Evolutionary conservation across 2,888 invertebrate genomes (phyloP).

Genomic region (Polymixis lichenea): DNA sequence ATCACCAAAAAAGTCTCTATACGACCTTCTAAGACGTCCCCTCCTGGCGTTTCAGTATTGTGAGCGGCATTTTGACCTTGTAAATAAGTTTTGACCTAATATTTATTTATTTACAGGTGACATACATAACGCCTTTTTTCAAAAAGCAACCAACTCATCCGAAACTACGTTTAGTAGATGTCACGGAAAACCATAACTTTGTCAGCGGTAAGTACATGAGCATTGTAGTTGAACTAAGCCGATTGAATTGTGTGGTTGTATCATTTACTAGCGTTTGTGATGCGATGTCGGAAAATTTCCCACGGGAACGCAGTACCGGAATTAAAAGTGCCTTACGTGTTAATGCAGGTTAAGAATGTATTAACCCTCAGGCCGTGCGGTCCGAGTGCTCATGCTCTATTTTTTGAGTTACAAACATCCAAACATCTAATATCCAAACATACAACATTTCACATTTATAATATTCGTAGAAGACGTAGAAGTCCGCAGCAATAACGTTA

Average conservation of each 20-base stretch:
- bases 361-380: no score
- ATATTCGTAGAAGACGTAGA: no score
- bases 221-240: neutral
- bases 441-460: no score
- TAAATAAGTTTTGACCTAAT: neutral
- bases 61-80: no score
- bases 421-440: no score
- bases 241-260: neutral
- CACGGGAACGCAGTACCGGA: neutral
- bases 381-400: no score
- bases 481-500: no score
- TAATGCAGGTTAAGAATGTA: no score
- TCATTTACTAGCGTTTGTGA: neutral
- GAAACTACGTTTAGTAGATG: conserved; percentile 70
- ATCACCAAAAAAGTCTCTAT: no score
- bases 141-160: conserved; percentile 58
- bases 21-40: neutral
- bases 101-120: conserved; percentile 68
- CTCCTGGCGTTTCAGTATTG: no score
- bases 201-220: conserved; percentile 65
- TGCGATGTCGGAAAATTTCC: neutral
- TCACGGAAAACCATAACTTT: conserved; percentile 54
- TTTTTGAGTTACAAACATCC: no score
- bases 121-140: conserved; percentile 71
- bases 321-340: neutral